Conservation (phyloP, 2,797 vertebrate species). For the Chanos chanos region DNA sequence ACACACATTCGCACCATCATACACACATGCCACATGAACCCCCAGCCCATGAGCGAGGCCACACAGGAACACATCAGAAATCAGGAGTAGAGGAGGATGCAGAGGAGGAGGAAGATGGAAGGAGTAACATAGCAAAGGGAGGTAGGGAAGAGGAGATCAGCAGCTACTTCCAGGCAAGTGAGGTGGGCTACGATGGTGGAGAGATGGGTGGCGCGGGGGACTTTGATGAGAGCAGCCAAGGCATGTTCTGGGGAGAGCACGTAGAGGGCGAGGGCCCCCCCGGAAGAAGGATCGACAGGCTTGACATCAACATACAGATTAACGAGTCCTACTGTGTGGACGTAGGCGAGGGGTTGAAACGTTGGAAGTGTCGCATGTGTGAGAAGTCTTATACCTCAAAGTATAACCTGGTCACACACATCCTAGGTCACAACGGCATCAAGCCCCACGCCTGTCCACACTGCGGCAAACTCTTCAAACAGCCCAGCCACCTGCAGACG, state of each 20-base stretch:
- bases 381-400: constrained; percentile 98
- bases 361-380: constrained; percentile 97
- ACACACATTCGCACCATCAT: constrained; percentile 59
- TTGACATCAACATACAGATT: constrained; percentile 97
- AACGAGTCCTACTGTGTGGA: constrained; percentile 96
- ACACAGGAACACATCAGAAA: constrained; percentile 48
- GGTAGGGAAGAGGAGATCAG: constrained; percentile 69
- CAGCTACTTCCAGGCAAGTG: constrained; percentile 75
- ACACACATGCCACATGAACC: constrained; percentile 25
- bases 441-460: constrained; percentile 94
- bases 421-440: constrained; percentile 95
- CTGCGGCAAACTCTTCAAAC: constrained; percentile 96
- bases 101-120: constrained; percentile 20
- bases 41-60: constrained; percentile 19
- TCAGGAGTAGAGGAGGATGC: constrained; percentile 22
- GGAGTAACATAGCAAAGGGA: constrained; percentile 63
- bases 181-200: constrained; percentile 70
- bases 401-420: constrained; percentile 97
- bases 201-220: constrained; percentile 76
- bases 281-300: constrained; percentile 86
- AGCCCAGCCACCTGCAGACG: constrained; percentile 95
- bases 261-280: constrained; percentile 25
- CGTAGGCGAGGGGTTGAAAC: constrained; percentile 88
- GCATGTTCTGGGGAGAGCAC: constrained; percentile 66
- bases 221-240: constrained; percentile 72